phyloP scores from a whole-genome alignment of 2,113 vertebrate species.

The Oxyura jamaicensis region DNA sequence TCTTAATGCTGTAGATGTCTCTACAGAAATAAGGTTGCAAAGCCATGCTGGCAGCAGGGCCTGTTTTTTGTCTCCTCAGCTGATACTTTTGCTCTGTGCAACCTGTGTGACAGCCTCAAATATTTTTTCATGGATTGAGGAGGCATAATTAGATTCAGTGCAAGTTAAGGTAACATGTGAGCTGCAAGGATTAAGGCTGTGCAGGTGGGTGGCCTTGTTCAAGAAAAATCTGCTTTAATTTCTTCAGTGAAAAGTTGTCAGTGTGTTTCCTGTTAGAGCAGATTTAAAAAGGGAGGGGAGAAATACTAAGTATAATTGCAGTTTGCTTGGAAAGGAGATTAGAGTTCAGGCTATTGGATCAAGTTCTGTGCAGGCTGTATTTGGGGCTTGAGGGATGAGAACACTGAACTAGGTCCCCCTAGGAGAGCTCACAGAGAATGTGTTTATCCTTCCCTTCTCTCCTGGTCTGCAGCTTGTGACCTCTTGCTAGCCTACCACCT shows the following conservation, averaged over 20 bases:
- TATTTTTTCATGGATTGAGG: conserved; percentile 34
- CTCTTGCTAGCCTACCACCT: neutral
- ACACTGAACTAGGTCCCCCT: neutral
- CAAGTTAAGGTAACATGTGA: conserved; percentile 63
- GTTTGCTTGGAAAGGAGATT: conserved; percentile 22
- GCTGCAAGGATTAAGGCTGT: conserved; percentile 50
- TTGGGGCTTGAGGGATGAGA: neutral
- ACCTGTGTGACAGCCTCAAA: neutral
- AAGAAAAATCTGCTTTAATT: conserved; percentile 55
- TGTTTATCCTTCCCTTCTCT: neutral
- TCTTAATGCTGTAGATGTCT: neutral
- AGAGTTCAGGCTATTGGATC: neutral
- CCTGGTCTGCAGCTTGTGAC: neutral
- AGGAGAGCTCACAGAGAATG: neutral
- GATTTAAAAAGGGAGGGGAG: conserved; percentile 15
- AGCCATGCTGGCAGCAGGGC: neutral
- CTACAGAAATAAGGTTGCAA: neutral
- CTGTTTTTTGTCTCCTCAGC: neutral
- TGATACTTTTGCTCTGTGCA: neutral
- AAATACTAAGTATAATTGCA: neutral
- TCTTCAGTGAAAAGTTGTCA: conserved; percentile 60
- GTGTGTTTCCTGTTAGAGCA: conserved; percentile 16
- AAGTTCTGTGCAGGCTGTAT: neutral
- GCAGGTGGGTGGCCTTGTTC: conserved; percentile 25
- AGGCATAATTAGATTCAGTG: conserved; percentile 55